Conservation (phyloP, 2,888 invertebrate genomes). For the Pachydiplax longipennis region DNA sequence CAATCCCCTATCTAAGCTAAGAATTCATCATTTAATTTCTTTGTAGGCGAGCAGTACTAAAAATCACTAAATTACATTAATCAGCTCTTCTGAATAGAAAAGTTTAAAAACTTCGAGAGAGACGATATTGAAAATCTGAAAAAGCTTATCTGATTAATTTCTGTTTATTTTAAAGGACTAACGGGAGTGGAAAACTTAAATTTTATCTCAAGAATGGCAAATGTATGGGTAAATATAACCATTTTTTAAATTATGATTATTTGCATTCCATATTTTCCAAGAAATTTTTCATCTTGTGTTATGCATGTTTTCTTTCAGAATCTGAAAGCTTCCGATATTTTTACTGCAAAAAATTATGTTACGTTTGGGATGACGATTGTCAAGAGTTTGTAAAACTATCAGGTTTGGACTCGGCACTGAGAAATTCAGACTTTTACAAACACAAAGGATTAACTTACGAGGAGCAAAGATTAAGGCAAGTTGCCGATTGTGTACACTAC, state of each 20-base stretch:
- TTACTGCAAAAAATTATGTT: conserved; percentile 82
- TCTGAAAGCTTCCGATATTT: conserved; percentile 71
- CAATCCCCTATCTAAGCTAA: no score
- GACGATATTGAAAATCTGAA: no score
- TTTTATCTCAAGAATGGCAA: conserved; percentile 43
- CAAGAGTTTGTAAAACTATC: conserved; percentile 74
- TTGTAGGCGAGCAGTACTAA: no score
- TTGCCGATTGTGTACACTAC: background rate
- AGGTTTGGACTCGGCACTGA: conserved; percentile 75
- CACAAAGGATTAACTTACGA: conserved; percentile 67
- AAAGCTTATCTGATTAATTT: no score
- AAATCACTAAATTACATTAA: no score
- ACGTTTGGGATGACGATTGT: conserved; percentile 78
- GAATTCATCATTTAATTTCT: no score
- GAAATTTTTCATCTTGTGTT: no score
- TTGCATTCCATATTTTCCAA: no score
- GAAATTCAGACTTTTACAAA: conserved; percentile 71
- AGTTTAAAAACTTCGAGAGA: no score
- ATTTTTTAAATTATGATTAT: background rate
- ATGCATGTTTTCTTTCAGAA: conserved; percentile 58
- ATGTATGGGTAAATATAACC: conserved; percentile 59
- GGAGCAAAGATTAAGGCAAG: conserved; percentile 71
- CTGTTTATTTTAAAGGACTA: conserved; percentile 52
- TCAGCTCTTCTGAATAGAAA: no score
- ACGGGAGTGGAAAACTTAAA: conserved; percentile 46